Percentiles rank a stretch among this genome's conserved stretches.
phyloP scores from a whole-genome alignment of 2,888 invertebrate species.

The Lumbricus terrestris region DNA sequence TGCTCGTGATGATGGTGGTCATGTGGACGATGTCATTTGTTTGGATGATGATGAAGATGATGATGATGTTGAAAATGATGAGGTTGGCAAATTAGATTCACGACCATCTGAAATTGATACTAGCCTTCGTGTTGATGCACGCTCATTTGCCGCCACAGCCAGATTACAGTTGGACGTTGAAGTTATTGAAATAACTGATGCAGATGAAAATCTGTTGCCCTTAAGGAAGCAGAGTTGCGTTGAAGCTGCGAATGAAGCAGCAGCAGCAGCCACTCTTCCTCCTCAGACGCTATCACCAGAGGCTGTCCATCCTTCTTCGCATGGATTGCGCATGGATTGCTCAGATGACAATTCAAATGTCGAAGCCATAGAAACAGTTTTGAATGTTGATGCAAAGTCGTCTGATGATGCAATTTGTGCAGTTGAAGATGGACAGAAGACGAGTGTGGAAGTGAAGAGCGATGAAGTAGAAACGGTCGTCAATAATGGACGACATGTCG shows the following conservation, averaged over 20 bases:
- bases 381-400: background rate
- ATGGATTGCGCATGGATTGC: background rate
- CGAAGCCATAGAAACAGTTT: background rate
- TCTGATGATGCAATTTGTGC: too few relatives aligned
- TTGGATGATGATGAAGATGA: background rate
- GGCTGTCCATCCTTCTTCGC: too few relatives aligned
- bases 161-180: background rate
- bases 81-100: too few relatives aligned
- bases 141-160: background rate
- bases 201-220: background rate
- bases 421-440: background rate
- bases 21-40: background rate
- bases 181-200: constrained; percentile 12
- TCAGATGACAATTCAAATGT: background rate
- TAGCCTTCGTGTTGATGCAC: background rate
- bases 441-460: background rate
- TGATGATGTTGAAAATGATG: too few relatives aligned
- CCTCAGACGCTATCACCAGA: background rate
- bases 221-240: background rate
- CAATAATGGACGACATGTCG: background rate
- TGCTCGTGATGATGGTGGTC: too few relatives aligned
- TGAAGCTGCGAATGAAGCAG: background rate
- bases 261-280: too few relatives aligned
- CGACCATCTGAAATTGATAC: background rate
- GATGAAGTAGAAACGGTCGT: background rate